Evolutionary conservation across 2,888 invertebrate species (phyloP).

Genomic region (Notodonta ziczac): DNA sequence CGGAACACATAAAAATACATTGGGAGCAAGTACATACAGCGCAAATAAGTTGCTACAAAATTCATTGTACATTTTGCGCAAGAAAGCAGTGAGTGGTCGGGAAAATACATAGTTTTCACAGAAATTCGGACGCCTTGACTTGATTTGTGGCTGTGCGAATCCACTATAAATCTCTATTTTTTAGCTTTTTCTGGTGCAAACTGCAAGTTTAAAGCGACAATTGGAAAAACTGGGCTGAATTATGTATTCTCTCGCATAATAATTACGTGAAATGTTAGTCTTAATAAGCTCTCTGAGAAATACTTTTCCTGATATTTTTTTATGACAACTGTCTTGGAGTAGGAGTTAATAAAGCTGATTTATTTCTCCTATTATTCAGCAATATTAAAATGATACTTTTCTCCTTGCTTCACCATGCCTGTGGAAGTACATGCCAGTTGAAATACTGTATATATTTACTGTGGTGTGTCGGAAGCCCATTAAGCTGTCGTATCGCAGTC

Average conservation of each 20-base stretch:
- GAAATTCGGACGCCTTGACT: conserved; percentile 67
- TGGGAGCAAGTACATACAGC: conserved; percentile 31
- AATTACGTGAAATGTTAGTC: neutral
- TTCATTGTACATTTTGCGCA: conserved; percentile 45
- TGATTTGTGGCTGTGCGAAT: conserved; percentile 72
- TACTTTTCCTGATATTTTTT: no score
- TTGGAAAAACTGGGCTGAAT: neutral
- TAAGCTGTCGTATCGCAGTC: no score
- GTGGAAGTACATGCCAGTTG: no score
- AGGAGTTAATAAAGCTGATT: no score
- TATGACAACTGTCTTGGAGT: no score
- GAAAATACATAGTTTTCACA: conserved; percentile 56
- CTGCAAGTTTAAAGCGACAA: conserved; percentile 20
- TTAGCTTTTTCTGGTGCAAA: conserved; percentile 42
- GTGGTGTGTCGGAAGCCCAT: no score
- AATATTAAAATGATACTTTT: no score
- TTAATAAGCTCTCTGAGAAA: neutral
- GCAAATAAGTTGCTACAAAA: conserved; percentile 26
- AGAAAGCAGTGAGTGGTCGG: conserved; percentile 50
- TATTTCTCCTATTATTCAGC: no score
- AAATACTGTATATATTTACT: no score
- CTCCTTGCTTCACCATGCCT: no score
- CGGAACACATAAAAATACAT: conserved; percentile 16
- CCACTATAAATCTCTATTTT: conserved; percentile 68
- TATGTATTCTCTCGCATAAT: neutral